A percentile compares a stretch with the other conserved stretches of the same genome.
These are phyloP conservation scores for Clarias macrocephalus DNA, from an alignment of 2,113 vertebrate species.

Conservation along the genomic window DNA sequence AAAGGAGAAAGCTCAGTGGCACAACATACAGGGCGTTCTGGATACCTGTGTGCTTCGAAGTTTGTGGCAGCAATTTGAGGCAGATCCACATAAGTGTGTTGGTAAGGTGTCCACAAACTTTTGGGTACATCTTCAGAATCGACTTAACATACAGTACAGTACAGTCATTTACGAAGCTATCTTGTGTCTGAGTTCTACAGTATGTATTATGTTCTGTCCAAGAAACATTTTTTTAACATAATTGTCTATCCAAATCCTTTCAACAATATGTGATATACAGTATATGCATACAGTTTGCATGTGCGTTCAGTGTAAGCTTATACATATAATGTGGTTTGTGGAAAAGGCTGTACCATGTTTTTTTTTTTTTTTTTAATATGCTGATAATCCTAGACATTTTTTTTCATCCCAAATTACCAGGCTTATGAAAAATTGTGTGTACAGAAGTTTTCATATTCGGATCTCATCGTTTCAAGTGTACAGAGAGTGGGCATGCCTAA, in stretches of 20 bases:
- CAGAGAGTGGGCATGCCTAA: neutral
- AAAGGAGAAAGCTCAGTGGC: neutral
- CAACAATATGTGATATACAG: neutral
- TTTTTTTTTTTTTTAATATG: neutral
- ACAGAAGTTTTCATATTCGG: neutral
- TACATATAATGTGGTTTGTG: neutral
- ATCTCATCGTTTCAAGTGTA: neutral
- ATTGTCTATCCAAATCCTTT: neutral
- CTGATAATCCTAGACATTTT: neutral
- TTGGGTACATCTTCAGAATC: neutral
- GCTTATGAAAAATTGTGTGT: neutral
- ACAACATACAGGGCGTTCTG: neutral
- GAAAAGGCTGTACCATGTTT: neutral
- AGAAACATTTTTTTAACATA: neutral
- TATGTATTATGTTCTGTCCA: neutral
- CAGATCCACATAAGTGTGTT: neutral
- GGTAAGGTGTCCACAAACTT: neutral
- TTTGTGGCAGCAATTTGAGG: neutral
- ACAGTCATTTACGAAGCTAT: no score
- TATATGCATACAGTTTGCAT: neutral
- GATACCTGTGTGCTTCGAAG: neutral
- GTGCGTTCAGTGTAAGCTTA: neutral
- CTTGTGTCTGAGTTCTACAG: no score
- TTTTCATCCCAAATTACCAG: neutral
- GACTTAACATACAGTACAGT: neutral